phyloP scores from a whole-genome alignment of 2,888 invertebrate species.

The Cosmia trapezina region DNA sequence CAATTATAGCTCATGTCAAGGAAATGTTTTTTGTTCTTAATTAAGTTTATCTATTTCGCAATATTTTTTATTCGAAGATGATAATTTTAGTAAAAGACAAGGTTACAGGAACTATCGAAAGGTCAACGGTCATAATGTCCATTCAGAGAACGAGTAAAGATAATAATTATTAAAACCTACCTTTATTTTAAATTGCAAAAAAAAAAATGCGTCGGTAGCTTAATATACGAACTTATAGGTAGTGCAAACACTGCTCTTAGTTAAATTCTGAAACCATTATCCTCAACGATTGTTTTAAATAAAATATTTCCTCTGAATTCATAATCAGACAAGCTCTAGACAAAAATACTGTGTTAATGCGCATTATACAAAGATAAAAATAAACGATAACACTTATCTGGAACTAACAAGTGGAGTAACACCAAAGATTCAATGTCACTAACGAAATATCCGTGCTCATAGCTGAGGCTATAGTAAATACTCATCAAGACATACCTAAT shows the following conservation, averaged over 20 bases:
- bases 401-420: conserved; percentile 11
- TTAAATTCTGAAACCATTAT: conserved; percentile 2
- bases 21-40: neutral
- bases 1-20: neutral
- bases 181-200: neutral
- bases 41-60: conserved; percentile 9
- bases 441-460: conserved; percentile 20
- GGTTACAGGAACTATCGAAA: conserved; percentile 46
- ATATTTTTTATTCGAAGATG: conserved; percentile 1
- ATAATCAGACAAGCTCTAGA: conserved; percentile 52
- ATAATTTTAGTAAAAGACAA: conserved; percentile 35
- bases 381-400: conserved; percentile 47
- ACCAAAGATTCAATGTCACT: conserved; percentile 49
- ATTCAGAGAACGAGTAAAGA: conserved; percentile 1
- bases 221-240: neutral
- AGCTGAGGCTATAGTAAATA: conserved; percentile 20
- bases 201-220: neutral
- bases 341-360: conserved; percentile 35
- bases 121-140: conserved; percentile 17
- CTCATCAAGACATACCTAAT: conserved; percentile 7
- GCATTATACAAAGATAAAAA: conserved; percentile 39
- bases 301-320: conserved; percentile 30
- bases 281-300: conserved; percentile 11
- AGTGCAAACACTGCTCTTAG: neutral
- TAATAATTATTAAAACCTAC: neutral